Percentiles rank a stretch among this genome's conserved stretches.
phyloP scores from a whole-genome alignment of 2,113 vertebrate species.

The Tachuris rubrigastra region DNA sequence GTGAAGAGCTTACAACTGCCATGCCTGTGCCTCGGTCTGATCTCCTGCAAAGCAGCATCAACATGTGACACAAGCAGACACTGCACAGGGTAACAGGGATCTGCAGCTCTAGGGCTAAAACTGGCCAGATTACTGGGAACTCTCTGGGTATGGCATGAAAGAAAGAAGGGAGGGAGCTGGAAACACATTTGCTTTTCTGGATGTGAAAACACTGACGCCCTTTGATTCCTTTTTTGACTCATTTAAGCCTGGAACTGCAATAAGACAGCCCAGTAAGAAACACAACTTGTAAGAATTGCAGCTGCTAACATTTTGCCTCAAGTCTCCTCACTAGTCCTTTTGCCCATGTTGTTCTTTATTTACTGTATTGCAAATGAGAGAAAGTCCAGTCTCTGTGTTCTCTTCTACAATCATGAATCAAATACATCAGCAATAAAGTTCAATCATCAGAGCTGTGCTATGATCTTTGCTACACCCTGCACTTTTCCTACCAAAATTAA shows the following conservation, averaged over 20 bases:
- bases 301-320: background rate
- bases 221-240: conserved; percentile 19
- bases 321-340: background rate
- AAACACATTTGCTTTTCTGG: background rate
- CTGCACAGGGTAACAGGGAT: background rate
- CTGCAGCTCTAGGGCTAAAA: background rate
- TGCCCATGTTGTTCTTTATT: background rate
- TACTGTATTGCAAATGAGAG: background rate
- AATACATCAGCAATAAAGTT: background rate
- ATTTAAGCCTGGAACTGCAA: conserved; percentile 9
- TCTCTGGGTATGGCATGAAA: background rate
- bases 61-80: accelerated
- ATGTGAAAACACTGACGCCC: background rate
- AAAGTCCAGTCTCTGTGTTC: background rate
- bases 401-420: background rate
- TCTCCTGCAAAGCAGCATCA: background rate
- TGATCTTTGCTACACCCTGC: background rate
- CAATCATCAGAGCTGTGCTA: background rate
- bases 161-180: background rate
- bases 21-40: accelerated
- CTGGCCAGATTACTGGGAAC: background rate
- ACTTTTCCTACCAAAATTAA: background rate
- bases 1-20: background rate
- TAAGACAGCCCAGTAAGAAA: background rate
- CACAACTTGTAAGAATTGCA: background rate